Percentiles rank a stretch among this genome's conserved stretches.
These are phyloP conservation scores for Glomeris maerens DNA, from an alignment of 1,140 invertebrate genomes.

Conservation along the genomic window DNA sequence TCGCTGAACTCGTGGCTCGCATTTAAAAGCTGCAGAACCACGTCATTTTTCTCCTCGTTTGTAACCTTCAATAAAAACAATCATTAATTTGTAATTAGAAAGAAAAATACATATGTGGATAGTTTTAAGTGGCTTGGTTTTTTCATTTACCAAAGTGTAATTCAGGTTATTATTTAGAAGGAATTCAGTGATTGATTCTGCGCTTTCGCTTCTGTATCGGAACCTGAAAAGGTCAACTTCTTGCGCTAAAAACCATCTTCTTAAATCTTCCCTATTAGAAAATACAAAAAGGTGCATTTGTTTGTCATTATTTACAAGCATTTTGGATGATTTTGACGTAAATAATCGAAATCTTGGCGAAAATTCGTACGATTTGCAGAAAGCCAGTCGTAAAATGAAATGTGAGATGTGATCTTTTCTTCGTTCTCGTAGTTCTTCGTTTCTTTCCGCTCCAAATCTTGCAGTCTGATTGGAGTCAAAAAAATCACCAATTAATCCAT, in stretches of 20 bases:
- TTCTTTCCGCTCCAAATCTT: constrained; percentile 34
- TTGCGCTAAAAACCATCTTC: constrained; percentile 72
- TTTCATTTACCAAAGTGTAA: constrained; percentile 34
- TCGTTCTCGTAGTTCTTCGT: constrained; percentile 39
- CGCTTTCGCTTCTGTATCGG: constrained; percentile 43
- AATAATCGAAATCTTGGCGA: constrained; percentile 23
- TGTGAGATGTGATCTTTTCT: constrained; percentile 79
- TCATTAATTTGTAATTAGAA: too few relatives aligned
- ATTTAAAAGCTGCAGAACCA: too few relatives aligned
- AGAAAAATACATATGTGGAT: too few relatives aligned
- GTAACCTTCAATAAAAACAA: constrained; percentile 37
- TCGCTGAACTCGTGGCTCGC: too few relatives aligned
- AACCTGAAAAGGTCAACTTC: constrained; percentile 84
- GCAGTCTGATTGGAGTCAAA: too few relatives aligned
- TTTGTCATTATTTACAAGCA: too few relatives aligned
- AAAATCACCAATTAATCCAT: too few relatives aligned
- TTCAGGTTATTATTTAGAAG: constrained; percentile 50
- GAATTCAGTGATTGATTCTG: constrained; percentile 49
- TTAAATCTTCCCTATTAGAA: constrained; percentile 54
- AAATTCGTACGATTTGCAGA: constrained; percentile 47
- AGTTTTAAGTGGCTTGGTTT: background rate
- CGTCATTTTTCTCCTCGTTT: constrained; percentile 46
- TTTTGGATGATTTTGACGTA: background rate
- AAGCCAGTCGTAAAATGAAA: constrained; percentile 79
- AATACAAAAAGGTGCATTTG: too few relatives aligned